A percentile compares a stretch with the other conserved stretches of the same genome.
Conservation (phyloP, 2,797 vertebrate species). For the Halcyon chelicuti region DNA sequence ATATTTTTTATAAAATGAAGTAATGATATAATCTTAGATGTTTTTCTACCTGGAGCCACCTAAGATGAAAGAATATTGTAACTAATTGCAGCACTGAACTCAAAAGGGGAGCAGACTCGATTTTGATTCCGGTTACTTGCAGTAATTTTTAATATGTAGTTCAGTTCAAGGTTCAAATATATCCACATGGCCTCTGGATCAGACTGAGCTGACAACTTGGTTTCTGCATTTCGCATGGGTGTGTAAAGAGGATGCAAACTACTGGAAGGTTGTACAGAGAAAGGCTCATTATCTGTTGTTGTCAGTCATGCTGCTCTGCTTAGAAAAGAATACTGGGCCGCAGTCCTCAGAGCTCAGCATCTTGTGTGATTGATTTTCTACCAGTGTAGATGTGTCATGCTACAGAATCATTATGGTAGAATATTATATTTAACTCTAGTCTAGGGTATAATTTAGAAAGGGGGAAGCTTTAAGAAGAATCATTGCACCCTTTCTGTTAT, state of each 20-base stretch:
- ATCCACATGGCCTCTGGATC: neutral
- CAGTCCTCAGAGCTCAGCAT: neutral
- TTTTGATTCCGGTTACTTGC: neutral
- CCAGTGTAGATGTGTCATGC: neutral
- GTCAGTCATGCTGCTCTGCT: neutral
- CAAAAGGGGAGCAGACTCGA: neutral
- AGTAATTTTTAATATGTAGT: neutral
- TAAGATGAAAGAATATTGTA: neutral
- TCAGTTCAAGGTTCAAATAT: neutral
- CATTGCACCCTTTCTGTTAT: neutral
- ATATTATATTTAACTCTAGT: neutral
- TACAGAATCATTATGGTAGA: neutral
- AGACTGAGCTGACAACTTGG: neutral
- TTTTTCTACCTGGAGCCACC: neutral
- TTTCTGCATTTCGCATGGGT: neutral
- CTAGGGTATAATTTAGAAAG: neutral
- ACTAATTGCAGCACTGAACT: neutral
- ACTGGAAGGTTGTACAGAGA: neutral
- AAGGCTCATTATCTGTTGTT: neutral
- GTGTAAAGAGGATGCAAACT: neutral
- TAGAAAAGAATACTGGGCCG: neutral
- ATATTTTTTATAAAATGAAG: neutral
- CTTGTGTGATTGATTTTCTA: neutral
- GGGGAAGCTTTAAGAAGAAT: neutral
- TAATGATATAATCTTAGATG: neutral